Evolutionary conservation across 2,113 vertebrate genomes (phyloP).

Genomic region (Martes martes): DNA sequence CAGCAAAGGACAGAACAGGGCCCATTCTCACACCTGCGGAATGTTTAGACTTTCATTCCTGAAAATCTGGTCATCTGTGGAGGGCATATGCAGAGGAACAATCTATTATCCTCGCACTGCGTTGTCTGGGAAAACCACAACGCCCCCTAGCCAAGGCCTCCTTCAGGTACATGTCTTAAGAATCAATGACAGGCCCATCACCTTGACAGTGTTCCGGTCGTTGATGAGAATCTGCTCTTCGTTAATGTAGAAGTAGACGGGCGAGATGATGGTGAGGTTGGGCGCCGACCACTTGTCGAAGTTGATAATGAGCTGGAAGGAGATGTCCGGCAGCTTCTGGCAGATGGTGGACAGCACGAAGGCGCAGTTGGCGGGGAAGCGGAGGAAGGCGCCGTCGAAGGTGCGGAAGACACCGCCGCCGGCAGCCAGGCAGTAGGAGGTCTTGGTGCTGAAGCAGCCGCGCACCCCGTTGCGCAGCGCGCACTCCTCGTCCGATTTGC

Average conservation of each 20-base stretch:
- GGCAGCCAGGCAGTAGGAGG: conserved; percentile 93
- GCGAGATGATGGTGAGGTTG: conserved; percentile 97
- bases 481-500: conserved; percentile 95
- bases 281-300: conserved; percentile 98
- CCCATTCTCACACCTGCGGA: background rate
- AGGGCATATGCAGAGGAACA: background rate
- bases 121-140: background rate
- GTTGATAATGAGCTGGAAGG: conserved; percentile 99
- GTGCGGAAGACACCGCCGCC: conserved; percentile 96
- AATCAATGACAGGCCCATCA: background rate
- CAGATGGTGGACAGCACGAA: conserved; percentile 98
- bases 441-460: conserved; percentile 92
- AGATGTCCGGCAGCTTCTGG: conserved; percentile 96
- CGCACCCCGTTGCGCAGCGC: conserved; percentile 88
- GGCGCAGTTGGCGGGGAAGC: conserved; percentile 96
- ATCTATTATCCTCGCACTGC: background rate
- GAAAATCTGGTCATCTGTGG: background rate
- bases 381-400: conserved; percentile 96
- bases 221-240: conserved; percentile 98
- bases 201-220: conserved; percentile 94
- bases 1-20: background rate
- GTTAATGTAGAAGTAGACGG: conserved; percentile 97
- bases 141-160: background rate
- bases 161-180: background rate
- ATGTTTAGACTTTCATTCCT: background rate